Percentiles rank a stretch among this genome's conserved stretches.
These are phyloP conservation scores for Bubo blakistoni DNA, from an alignment of 2,113 vertebrate genomes.

Conservation along the genomic window DNA sequence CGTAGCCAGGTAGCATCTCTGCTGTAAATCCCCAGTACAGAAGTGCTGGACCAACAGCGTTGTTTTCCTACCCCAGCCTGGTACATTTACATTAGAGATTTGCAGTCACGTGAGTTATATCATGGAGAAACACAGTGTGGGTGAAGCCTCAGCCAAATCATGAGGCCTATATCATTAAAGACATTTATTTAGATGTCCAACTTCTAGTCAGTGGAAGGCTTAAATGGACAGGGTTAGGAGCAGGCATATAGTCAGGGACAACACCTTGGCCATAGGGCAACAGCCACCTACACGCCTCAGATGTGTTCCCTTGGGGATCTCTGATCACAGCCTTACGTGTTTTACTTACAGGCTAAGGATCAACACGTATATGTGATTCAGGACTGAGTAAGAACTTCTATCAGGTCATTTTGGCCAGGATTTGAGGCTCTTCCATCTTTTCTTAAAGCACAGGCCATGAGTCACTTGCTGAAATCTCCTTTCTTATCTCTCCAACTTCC, in stretches of 20 bases:
- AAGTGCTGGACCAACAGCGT: neutral
- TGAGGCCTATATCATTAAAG: neutral
- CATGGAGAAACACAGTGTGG: neutral
- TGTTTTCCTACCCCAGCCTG: neutral
- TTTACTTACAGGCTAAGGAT: neutral
- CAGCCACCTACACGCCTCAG: neutral
- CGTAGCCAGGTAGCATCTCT: neutral
- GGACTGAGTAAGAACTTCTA: neutral
- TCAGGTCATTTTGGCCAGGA: neutral
- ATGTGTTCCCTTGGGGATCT: neutral
- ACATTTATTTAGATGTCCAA: neutral
- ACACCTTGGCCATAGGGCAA: neutral
- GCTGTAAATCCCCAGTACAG: neutral
- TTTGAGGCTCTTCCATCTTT: neutral
- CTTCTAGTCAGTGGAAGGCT: neutral
- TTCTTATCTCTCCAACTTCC: constrained; percentile 4
- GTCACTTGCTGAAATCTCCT: neutral
- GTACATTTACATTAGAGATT: neutral
- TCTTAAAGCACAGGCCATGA: neutral
- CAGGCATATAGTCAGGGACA: neutral
- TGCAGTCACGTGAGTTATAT: rapidly evolving
- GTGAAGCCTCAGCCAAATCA: neutral
- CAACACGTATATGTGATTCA: neutral
- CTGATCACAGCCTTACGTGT: neutral
- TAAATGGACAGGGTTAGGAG: neutral